Evolutionary conservation across 1,140 invertebrate genomes (phyloP), one percentile per base, ranked within the genome.

Genomic region (Calliopsis andreniformis): DNA sequence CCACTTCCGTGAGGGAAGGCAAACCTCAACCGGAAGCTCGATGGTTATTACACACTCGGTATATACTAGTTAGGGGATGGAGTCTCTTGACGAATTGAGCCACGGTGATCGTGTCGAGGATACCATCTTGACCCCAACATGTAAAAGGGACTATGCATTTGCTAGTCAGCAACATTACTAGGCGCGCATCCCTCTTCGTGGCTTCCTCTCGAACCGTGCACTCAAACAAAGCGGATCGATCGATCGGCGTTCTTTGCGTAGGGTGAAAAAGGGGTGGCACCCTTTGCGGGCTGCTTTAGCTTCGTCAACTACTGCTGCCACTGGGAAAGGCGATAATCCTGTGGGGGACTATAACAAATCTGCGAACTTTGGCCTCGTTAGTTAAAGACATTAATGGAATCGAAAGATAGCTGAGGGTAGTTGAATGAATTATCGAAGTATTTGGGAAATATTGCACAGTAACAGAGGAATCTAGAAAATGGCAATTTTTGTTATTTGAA

Each of bases 91-190:
- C 6, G 39, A 4, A 2, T 4, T 12, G 51, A 47, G 55, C 32
- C 8, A 8, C 43, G 28, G 18, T 43, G 55, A 49, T 68, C 49
- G 49, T 39, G 64, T 71, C 63, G 68, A 69, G 80, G 70, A 81
- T 78, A 63, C 67, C 58, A 62, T 70, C 75, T 83, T 78, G 80
- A 80, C 79, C 79, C 61, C 49, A 59, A 73, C 55, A 64, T 45
- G 51, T 68, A 18, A 32, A 39, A 25, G 43, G 47, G 63, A 72
- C 78, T 78, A 78, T 82, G 76, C 82, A 82, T 79, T 59, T 56
- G 55, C 59, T 69, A 72, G 76, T 73, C 72, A 49, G 67, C 76
- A 71, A n/a, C 62, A 56, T 67, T 66, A 23, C 68, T 63, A 43
- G 47, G 30, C 7, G 35, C 12, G 23, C 45, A 43, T 42, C 28